A percentile compares a stretch with the other conserved stretches of the same genome.
These are phyloP conservation scores for Pecten maximus DNA, from an alignment of 2,888 invertebrate genomes.

Conservation along the genomic window DNA sequence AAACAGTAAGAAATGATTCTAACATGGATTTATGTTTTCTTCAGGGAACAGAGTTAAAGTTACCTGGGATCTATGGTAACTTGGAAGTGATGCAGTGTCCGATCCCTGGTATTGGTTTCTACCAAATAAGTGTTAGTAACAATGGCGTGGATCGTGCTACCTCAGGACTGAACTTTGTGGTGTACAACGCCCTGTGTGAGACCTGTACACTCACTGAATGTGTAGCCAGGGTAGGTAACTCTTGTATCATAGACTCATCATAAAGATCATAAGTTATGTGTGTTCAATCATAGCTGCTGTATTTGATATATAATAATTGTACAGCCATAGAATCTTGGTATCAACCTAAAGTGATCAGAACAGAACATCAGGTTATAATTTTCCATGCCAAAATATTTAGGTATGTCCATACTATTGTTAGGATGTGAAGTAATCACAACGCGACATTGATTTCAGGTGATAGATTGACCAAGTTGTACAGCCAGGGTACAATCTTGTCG, in stretches of 20 bases:
- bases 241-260: neutral
- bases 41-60: constrained; percentile 43
- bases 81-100: constrained; percentile 57
- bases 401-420: too few species aligned
- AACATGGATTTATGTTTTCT: neutral
- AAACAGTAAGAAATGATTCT: neutral
- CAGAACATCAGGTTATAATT: too few species aligned
- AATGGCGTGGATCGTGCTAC: constrained; percentile 51
- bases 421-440: too few species aligned
- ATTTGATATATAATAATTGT: too few species aligned
- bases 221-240: constrained; percentile 56
- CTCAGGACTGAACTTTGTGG: constrained; percentile 46
- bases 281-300: too few species aligned
- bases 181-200: constrained; percentile 64
- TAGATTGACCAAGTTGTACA: too few species aligned
- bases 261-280: neutral
- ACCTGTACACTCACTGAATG: constrained; percentile 56
- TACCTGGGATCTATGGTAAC: constrained; percentile 47
- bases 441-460: too few species aligned
- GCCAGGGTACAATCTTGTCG: too few species aligned
- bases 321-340: too few species aligned
- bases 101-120: constrained; percentile 52
- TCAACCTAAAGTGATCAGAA: too few species aligned
- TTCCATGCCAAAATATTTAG: too few species aligned
- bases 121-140: constrained; percentile 60